These are phyloP conservation scores for Caenorhabditis elegans DNA, from an alignment of 1,140 invertebrate species.

Conservation along the genomic window DNA sequence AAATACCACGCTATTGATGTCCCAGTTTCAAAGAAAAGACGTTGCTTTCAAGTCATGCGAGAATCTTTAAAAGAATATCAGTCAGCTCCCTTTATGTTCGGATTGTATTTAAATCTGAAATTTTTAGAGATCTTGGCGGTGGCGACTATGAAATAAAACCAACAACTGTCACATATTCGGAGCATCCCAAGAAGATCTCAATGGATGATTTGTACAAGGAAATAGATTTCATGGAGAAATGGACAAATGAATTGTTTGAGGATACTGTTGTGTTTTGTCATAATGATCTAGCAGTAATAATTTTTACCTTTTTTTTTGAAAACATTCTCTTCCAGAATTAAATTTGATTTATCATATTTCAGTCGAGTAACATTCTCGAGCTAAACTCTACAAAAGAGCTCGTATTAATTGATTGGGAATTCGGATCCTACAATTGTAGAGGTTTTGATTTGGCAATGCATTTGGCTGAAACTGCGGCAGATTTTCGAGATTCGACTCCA, in stretches of 20 bases:
- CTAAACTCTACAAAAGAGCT: not conserved
- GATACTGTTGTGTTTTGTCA: not conserved
- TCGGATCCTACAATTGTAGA: not conserved
- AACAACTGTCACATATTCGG: not conserved
- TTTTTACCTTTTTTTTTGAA: not conserved
- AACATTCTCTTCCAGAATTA: not conserved
- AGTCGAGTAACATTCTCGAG: not conserved
- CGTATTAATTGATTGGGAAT: not conserved
- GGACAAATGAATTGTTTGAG: not conserved
- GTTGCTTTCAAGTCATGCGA: not conserved
- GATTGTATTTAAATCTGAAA: too few relatives aligned
- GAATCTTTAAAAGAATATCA: conserved; percentile 1
- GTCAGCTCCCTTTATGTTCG: not conserved
- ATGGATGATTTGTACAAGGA: not conserved
- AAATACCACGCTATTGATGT: not conserved
- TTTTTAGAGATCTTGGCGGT: not conserved
- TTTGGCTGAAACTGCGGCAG: not conserved
- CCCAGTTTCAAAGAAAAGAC: not conserved
- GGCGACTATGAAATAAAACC: not conserved
- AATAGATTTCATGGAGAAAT: not conserved
- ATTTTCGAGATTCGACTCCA: not conserved
- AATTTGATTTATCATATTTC: not conserved
- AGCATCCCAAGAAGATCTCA: not conserved
- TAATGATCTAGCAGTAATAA: not conserved
- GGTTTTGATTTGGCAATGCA: not conserved